Base-by-base conservation (phyloP, 2,113 vertebrate genomes). In the Microcebus tavaratra region DNA sequence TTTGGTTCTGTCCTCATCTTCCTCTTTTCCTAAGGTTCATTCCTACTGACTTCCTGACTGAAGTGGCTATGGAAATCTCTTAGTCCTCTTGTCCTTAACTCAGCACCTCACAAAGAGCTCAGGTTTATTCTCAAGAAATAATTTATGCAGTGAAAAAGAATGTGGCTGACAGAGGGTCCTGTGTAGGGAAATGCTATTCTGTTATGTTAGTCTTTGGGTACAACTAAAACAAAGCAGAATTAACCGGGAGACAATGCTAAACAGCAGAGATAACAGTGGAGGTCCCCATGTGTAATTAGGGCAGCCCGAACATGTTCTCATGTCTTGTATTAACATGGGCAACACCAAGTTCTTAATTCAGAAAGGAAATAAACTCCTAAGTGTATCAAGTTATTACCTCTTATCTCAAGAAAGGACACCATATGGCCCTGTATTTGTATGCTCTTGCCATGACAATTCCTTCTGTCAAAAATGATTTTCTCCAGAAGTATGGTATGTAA, bases 401-500 rank as follows among this genome's bases (percentile, higher is more conserved):
- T 96, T 89, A 63, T 96, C 80, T 97, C 96, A 92, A 48, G 70
- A 96, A 96, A 76, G 94, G 95, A 94, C 79, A 91, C 91, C 97
- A 68, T 76, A 88, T 97, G 96, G 86, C 48, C 20, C 72, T 73
- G 25, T 92, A 29, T 84, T 57, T 93, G 59, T 90, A 39, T 88
- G 86, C 3, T 81, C 63, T 75, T 93, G 86, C 84, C 81, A 48
- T 57, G 61, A 95, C 59, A 70, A 9, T 93, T 94, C 55, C 79
- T 93, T 86, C 93, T 94, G 91, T 98, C 93, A 97, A 45, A 95
- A 97, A 87, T 90, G 90, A 97, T 96, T 96, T 96, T 97, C 53
- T 91, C 93, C 93, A 97, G 84, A 95, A 95, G 65, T 68, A 48
- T n/a, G 23, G 89, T 75, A 85, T 92, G 94, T 82, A 88, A 85